phyloP scores from a whole-genome alignment of 2,888 invertebrate genomes.

The Lasioglossum zephyrum region DNA sequence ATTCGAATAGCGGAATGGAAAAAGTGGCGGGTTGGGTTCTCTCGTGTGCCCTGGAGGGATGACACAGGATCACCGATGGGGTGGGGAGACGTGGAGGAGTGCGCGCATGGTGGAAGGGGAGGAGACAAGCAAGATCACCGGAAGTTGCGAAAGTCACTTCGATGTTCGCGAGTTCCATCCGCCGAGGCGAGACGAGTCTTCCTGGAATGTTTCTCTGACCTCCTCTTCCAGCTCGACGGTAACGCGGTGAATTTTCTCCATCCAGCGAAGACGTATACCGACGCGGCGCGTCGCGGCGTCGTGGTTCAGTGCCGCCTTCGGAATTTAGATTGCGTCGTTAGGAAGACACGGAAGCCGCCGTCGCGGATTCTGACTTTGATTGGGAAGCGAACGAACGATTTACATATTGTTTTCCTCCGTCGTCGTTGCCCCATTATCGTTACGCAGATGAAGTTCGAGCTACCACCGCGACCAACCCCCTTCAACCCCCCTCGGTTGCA shows the following conservation, averaged over 20 bases:
- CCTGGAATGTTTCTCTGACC: conserved; percentile 30
- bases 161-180: conserved; percentile 42
- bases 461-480: conserved; percentile 30
- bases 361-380: conserved; percentile 73
- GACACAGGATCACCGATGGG: background rate
- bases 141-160: conserved; percentile 58
- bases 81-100: no score
- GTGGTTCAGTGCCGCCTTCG: conserved; percentile 57
- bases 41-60: background rate
- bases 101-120: background rate
- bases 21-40: conserved; percentile 22
- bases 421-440: conserved; percentile 71
- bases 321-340: conserved; percentile 81
- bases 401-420: conserved; percentile 76
- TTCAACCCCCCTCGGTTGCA: conserved; percentile 26
- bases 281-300: background rate
- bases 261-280: conserved; percentile 28
- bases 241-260: conserved; percentile 20
- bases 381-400: conserved; percentile 73
- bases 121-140: conserved; percentile 39
- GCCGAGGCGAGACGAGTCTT: conserved; percentile 5
- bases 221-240: background rate
- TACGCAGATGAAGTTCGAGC: conserved; percentile 69
- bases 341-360: conserved; percentile 60
- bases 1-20: conserved; percentile 40